Base-by-base conservation (phyloP, 1,140 invertebrate genomes). In the Drosophila sucinea region DNA sequence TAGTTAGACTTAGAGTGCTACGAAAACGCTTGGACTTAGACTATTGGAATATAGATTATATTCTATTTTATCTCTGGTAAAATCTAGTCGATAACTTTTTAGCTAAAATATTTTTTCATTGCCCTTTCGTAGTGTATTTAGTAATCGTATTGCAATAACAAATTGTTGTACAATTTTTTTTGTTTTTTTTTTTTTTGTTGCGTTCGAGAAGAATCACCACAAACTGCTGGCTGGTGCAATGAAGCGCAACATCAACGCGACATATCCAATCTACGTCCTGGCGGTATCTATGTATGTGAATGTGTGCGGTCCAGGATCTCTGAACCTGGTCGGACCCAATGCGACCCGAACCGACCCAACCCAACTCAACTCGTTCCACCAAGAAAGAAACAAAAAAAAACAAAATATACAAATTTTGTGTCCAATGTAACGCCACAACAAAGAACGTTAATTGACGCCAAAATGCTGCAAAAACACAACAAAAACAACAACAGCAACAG, bases 391-490 rank as follows among this genome's bases (percentile, higher is more conserved):
- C 10, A 11, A 38, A n/a, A 38, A 38, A 38, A 38, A 38, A 10
- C 1, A 10, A 10, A 4, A 38, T 11, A 38, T 38, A 38, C 35
- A 38, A 38, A 38, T 38, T 38, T 38, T 84, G 75, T 90, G 85
- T 91, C 82, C 90, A 83, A 91, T 89, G 90, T 91, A 91, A 84
- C 90, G 90, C 90, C 90, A 91, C 84, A 89, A 89, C 84, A 89
- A 89, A 89, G 84, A 89, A 89, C 84, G 84, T 89, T 89, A 89
- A 89, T 89, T 89, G 84, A 89, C 81, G 84, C 81, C 84, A 80
- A 89, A 89, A 89, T 90, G 84, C 77, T 87, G 54, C 67, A 60
- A 67, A 56, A 77, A 61, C 70, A 72, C 68, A 68, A 63, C 8
- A 70, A 55, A 60, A 25, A 62, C 66, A 77, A 62, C 51, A 54